Conservation (phyloP, 2,888 invertebrate species). For the Papilio gigon region DNA sequence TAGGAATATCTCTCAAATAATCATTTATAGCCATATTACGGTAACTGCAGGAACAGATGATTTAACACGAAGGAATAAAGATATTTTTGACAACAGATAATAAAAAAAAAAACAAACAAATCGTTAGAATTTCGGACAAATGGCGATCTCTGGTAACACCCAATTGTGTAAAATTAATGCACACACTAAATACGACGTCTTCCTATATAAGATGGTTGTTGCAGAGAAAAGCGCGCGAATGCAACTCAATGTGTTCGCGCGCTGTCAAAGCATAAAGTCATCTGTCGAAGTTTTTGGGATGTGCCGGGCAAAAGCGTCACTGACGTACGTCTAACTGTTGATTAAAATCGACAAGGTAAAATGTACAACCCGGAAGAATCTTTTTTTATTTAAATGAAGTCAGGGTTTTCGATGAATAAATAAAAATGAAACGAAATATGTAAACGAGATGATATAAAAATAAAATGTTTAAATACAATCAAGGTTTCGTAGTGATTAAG, state of each 20-base stretch:
- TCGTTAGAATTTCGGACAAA: too few species aligned
- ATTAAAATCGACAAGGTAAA: background rate
- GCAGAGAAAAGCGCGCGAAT: slow-evolving; percentile 14
- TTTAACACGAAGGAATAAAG: too few species aligned
- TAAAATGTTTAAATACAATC: background rate
- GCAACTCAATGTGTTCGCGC: slow-evolving; percentile 6
- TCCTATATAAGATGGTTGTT: too few species aligned
- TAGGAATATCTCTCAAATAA: too few species aligned
- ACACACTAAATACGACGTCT: too few species aligned
- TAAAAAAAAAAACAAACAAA: too few species aligned
- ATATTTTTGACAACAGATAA: too few species aligned
- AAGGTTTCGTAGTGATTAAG: background rate
- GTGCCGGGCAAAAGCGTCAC: background rate
- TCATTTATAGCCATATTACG: too few species aligned
- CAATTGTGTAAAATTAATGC: too few species aligned
- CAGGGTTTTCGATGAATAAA: background rate
- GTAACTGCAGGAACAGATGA: too few species aligned
- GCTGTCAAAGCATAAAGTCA: slow-evolving; percentile 13
- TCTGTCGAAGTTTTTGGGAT: slow-evolving; percentile 7
- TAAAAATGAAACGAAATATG: background rate
- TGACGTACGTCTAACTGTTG: slow-evolving; percentile 3
- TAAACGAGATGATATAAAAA: slow-evolving; percentile 6
- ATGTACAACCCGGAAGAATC: background rate
- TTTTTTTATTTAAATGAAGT: background rate
- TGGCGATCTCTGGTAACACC: too few species aligned